Evolutionary conservation across 2,888 invertebrate species (phyloP), one percentile per base, ranked within the genome.

Genomic region (Calephelis perditalis): DNA sequence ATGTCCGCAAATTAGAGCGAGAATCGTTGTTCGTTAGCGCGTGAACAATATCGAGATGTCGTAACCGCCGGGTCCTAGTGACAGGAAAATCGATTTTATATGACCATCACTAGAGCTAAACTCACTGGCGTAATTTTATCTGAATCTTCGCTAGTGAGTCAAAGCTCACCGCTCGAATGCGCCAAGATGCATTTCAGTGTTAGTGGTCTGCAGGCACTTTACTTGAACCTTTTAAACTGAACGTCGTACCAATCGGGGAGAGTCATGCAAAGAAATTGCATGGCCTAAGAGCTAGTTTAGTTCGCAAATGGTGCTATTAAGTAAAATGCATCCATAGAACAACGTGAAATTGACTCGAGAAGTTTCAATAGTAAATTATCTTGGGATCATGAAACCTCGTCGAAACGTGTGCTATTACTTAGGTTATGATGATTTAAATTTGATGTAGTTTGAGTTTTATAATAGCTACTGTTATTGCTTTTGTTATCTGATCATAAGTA

Each of bases 1-100:
- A 84, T 86, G 86, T 86, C 89, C 81, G 89, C 88, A 88, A 89
- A 89, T 89, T 89, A 87, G 87, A 86, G 80, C 83, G 81, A 81
- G 88, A 84, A 85, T 87, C 82, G 86, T 75, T 82, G 86, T 88
- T 87, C 86, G 86, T 87, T 87, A 88, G 81, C 75, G 76, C 58
- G 60, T 60, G 44, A 5, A 64, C 54, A 69, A 67, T 10, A 36
- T 10, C 63, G 45, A 59, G 79, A 78, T 59, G 77, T 62, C 73
- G 37, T 69, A 84, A 79, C 66, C 65, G 68, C 71, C 78, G 11
- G 36, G 40, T 40, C 52, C 11, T 5, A 8, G 44, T n/a, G 47
- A 60, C 60, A 35, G 63, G 4, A 70, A 73, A 73, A 59, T 68
- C 54, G 70, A 56, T 67, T 71, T 67, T 76, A 72, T 67, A 49